A percentile compares a stretch with the other conserved stretches of the same genome.
phyloP scores from a whole-genome alignment of 2,113 vertebrate genomes.

The Delphinus delphis region DNA sequence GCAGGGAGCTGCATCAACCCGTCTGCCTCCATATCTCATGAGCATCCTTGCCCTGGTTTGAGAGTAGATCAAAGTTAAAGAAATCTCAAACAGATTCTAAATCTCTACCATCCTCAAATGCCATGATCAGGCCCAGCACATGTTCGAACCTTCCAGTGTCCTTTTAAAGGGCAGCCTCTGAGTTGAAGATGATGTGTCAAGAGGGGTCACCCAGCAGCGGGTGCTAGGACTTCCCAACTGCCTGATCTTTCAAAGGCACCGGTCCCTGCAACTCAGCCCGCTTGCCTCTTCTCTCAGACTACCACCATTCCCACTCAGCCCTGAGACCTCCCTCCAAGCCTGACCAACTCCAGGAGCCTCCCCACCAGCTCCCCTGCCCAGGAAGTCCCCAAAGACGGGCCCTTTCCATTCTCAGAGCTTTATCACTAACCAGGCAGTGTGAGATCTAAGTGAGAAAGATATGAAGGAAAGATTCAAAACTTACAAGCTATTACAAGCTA shows the following conservation, averaged over 20 bases:
- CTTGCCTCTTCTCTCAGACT: neutral
- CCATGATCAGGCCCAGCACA: neutral
- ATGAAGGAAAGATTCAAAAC: neutral
- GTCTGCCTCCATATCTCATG: neutral
- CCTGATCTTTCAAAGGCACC: neutral
- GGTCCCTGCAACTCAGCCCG: neutral
- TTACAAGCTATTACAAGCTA: neutral
- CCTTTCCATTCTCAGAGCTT: neutral
- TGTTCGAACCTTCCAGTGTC: neutral
- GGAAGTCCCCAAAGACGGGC: neutral
- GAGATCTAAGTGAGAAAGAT: neutral
- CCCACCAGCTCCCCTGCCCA: neutral
- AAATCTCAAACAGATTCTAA: neutral
- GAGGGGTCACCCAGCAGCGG: neutral
- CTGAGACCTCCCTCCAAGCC: neutral
- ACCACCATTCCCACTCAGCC: too few relatives aligned
- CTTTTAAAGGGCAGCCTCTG: neutral
- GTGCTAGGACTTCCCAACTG: neutral
- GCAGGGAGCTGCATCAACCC: neutral
- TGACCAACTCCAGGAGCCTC: too few relatives aligned
- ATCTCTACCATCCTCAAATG: neutral
- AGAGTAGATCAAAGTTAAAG: neutral
- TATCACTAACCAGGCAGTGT: neutral
- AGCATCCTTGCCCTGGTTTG: neutral
- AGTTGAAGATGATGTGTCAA: neutral